Conservation (phyloP, 30 jellyfish, hydroid and myxozoan species). For the Pelagia noctiluca region DNA sequence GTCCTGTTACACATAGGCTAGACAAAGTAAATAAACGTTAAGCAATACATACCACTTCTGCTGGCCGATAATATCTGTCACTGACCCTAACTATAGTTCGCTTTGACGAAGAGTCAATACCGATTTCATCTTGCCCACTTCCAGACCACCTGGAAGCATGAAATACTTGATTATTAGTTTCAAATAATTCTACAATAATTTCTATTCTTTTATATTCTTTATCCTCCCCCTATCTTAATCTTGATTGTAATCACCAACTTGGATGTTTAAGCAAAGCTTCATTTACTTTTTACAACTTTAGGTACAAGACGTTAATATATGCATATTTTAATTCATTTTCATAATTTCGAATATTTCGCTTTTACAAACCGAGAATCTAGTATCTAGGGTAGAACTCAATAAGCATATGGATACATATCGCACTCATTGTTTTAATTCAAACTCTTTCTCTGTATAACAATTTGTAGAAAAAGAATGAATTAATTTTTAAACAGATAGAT, state of each 20-base stretch:
- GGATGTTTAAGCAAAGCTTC: neutral
- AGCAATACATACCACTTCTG: slow-evolving; percentile 91
- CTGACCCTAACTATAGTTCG: slow-evolving; percentile 83
- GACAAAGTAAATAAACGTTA: neutral
- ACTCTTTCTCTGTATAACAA: too few species aligned
- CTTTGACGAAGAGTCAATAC: slow-evolving; percentile 66
- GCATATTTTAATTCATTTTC: neutral
- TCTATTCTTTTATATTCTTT: neutral
- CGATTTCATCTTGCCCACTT: slow-evolving; percentile 80
- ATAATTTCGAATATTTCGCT: too few species aligned
- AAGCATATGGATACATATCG: too few species aligned
- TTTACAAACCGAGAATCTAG: too few species aligned
- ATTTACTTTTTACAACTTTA: neutral
- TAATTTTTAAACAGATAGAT: too few species aligned
- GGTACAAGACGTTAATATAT: neutral
- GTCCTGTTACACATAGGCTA: neutral
- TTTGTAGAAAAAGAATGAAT: too few species aligned
- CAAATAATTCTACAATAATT: neutral
- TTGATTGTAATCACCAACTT: neutral
- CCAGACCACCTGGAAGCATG: slow-evolving; percentile 87
- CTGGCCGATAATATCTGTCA: slow-evolving; percentile 93
- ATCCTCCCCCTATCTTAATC: neutral
- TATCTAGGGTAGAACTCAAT: too few species aligned
- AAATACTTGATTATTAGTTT: too few species aligned
- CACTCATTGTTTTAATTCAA: too few species aligned